Conservation (phyloP, 64 coral and sea anemone genomes). For the Pachyseris speciosa region DNA sequence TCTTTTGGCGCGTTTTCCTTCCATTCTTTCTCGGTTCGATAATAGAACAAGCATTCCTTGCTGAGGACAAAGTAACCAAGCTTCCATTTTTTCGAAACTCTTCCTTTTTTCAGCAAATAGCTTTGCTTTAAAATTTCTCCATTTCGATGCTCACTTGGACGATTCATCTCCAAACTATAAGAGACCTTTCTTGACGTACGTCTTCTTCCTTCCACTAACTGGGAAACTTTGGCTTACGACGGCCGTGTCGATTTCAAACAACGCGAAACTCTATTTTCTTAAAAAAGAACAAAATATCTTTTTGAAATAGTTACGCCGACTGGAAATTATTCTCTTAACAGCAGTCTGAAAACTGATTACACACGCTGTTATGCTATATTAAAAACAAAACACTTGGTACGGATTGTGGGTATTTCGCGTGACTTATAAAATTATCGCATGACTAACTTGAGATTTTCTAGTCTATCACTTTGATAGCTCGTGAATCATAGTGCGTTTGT, state of each 20-base stretch:
- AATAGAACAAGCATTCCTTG: conserved; percentile 90
- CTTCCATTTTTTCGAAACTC: conserved; percentile 88
- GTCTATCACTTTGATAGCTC: too few relatives aligned
- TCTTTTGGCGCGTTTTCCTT: conserved; percentile 59
- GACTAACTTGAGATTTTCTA: neutral
- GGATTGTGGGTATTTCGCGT: neutral
- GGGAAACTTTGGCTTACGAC: neutral
- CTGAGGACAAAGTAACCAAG: conserved; percentile 86
- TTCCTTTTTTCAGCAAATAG: conserved; percentile 88
- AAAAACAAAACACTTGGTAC: too few relatives aligned
- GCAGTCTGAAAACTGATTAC: too few relatives aligned
- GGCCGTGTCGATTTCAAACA: neutral
- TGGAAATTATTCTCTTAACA: too few relatives aligned
- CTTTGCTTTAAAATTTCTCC: conserved; percentile 54
- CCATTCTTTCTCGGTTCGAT: conserved; percentile 69
- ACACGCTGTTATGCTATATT: too few relatives aligned
- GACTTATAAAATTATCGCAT: neutral
- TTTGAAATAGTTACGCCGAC: neutral
- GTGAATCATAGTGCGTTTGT: too few relatives aligned
- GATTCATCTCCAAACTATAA: neutral
- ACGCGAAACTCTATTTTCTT: neutral
- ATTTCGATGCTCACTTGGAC: neutral
- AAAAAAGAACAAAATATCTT: neutral
- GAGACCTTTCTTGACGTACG: neutral
- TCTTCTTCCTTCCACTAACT: too few relatives aligned